These are phyloP conservation scores for Anthoscopus minutus DNA, from an alignment of 2,113 vertebrate species.

Conservation along the genomic window DNA sequence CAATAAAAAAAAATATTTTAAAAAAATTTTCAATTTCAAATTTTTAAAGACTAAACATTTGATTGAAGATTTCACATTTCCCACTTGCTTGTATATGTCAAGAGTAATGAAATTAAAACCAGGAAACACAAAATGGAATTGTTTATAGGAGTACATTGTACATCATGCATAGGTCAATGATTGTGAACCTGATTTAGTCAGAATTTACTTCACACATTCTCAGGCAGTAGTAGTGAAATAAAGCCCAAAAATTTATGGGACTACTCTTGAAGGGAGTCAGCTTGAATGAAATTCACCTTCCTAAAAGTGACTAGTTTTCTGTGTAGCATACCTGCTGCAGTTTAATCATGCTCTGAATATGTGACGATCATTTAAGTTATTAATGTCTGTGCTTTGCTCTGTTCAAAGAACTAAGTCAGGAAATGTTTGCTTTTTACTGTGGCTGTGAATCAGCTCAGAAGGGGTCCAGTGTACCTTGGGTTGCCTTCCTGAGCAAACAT, in stretches of 20 bases:
- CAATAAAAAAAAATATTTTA: not conserved
- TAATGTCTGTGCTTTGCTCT: not conserved
- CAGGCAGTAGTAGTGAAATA: not conserved
- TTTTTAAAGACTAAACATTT: not conserved
- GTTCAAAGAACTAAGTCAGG: not conserved
- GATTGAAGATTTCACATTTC: not conserved
- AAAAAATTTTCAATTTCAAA: not conserved
- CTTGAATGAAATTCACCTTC: not conserved
- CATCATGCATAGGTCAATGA: not conserved
- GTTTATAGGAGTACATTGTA: not conserved
- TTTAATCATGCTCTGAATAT: not conserved
- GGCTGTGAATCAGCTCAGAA: not conserved
- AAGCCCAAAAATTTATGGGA: not conserved
- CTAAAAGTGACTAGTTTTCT: not conserved
- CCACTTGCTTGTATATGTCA: not conserved
- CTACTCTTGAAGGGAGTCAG: not conserved
- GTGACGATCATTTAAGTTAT: not conserved
- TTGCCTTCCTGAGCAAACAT: not conserved
- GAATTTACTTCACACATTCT: not conserved
- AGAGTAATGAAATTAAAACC: not conserved
- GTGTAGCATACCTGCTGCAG: not conserved
- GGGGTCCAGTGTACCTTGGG: not conserved
- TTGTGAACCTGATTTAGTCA: not conserved
- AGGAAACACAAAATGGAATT: not conserved
- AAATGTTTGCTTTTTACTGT: not conserved